Evolutionary conservation across 2,888 invertebrate species (phyloP).

Genomic region (Harmothoe impar): DNA sequence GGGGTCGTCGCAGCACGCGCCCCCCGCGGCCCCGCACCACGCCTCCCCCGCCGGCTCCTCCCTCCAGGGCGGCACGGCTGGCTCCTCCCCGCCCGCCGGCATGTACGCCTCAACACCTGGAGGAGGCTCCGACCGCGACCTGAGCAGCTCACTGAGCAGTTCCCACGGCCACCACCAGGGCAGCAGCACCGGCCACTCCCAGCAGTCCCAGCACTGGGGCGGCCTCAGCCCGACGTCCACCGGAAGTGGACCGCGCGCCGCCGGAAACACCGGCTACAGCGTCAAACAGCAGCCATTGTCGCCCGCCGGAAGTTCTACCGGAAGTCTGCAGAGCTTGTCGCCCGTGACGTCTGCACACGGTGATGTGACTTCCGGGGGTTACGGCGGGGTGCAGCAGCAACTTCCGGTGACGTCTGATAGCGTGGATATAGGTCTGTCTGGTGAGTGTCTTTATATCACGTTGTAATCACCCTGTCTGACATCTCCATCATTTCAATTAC

Average conservation of each 20-base stretch:
- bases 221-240: not conserved
- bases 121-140: not conserved
- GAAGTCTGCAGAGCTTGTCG: constrained; percentile 79
- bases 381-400: constrained; percentile 10
- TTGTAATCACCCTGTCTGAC: too few relatives aligned
- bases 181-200: not conserved
- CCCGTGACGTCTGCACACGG: constrained; percentile 71
- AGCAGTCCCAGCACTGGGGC: not conserved
- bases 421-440: constrained; percentile 63
- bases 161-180: not conserved
- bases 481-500: too few relatives aligned
- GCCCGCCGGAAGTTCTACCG: constrained; percentile 80
- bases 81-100: constrained; percentile 6
- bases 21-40: not conserved
- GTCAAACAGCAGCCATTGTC: constrained; percentile 62
- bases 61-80: not conserved
- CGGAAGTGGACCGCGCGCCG: not conserved
- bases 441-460: constrained; percentile 22
- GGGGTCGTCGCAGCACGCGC: not conserved
- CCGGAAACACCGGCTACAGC: not conserved
- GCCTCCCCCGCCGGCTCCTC: not conserved
- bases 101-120: constrained; percentile 1
- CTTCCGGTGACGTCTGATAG: constrained; percentile 29
- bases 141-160: not conserved
- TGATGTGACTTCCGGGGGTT: not conserved